Evolutionary conservation across 2,113 vertebrate species (phyloP).

Genomic region (Electrona antarctica): DNA sequence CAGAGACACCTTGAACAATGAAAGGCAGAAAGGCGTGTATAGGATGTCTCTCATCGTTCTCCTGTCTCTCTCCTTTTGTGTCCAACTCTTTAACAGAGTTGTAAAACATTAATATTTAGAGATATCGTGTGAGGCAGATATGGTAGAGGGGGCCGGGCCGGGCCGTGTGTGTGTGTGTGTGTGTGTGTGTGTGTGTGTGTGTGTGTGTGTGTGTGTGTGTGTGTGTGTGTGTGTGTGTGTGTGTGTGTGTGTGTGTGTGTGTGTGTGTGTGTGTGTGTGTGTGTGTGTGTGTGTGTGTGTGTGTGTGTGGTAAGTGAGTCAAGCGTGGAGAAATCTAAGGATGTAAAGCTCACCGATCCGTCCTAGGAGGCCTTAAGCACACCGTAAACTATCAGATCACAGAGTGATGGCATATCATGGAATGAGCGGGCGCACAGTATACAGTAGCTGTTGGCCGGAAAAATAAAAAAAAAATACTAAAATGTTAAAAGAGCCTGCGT

Average conservation of each 20-base stretch:
- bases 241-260: conserved; percentile 7
- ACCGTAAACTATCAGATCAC: conserved; percentile 16
- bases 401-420: conserved; percentile 3
- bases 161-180: conserved; percentile 5
- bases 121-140: conserved; percentile 47
- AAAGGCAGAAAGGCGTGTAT: conserved; percentile 15
- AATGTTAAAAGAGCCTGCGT: too few species aligned
- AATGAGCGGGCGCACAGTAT: too few species aligned
- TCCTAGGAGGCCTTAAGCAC: conserved; percentile 43
- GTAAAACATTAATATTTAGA: conserved; percentile 51
- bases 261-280: conserved; percentile 6
- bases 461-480: too few species aligned
- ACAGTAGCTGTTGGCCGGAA: too few species aligned
- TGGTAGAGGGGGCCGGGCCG: conserved; percentile 13
- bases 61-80: conserved; percentile 4
- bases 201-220: conserved; percentile 1
- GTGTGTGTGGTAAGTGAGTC: conserved; percentile 20
- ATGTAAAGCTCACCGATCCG: conserved; percentile 50
- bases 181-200: conserved; percentile 16
- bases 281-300: conserved; percentile 10
- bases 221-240: not conserved
- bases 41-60: not conserved
- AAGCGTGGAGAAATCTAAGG: conserved; percentile 42
- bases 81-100: conserved; percentile 38
- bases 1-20: conserved; percentile 1